Evolutionary conservation across 2,113 vertebrate species (phyloP).

Genomic region (Cyprinodon variegatus): DNA sequence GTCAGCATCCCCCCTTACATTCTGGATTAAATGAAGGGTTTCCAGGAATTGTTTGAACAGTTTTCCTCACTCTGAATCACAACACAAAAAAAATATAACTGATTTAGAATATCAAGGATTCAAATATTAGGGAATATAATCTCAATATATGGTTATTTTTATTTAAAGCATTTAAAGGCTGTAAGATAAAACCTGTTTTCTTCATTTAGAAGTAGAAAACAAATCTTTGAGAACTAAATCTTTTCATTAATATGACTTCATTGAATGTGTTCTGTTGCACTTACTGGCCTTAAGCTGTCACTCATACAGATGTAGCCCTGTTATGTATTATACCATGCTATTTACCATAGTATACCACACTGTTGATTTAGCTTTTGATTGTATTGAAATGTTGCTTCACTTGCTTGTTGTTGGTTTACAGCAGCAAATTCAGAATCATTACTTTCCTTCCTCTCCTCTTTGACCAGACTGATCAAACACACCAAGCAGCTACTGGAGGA

Average conservation of each 20-base stretch:
- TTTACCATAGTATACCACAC: not conserved
- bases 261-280: no score
- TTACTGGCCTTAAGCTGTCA: no score
- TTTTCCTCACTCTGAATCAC: no score
- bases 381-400: not conserved
- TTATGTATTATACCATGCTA: no score
- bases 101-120: no score
- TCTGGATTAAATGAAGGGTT: not conserved
- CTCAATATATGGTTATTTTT: not conserved
- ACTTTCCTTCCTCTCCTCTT: not conserved
- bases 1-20: not conserved
- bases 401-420: not conserved
- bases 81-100: no score
- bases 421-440: not conserved
- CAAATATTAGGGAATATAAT: not conserved
- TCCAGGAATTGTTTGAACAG: not conserved
- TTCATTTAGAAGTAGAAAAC: not conserved
- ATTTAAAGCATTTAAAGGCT: not conserved
- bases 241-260: not conserved
- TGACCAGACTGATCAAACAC: slow-evolving; percentile 92
- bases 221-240: not conserved
- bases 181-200: no score
- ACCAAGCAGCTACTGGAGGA: slow-evolving; percentile 97
- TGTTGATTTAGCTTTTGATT: not conserved
- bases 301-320: no score